A percentile compares a stretch with the other conserved stretches of the same genome.
These are phyloP conservation scores for Paragorgia papillata DNA, from an alignment of 92 coral and sea anemone species.

Conservation along the genomic window DNA sequence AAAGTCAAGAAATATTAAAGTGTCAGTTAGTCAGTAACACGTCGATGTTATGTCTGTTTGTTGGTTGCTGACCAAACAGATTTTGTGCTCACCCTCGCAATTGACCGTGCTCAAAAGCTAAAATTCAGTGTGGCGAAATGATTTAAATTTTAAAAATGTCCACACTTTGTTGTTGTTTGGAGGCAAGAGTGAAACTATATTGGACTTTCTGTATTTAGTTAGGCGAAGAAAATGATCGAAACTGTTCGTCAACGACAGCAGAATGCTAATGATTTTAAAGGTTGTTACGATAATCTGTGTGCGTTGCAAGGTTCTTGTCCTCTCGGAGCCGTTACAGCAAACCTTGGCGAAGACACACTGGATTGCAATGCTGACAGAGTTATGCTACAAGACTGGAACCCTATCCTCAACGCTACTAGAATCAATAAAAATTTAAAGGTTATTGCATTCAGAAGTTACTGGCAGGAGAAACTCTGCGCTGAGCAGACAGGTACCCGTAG, in stretches of 20 bases:
- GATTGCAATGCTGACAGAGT: constrained; percentile 98
- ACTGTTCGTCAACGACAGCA: constrained; percentile 91
- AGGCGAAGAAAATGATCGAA: constrained; percentile 66
- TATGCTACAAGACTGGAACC: constrained; percentile 87
- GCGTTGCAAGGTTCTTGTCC: constrained; percentile 97
- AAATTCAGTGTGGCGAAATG: not conserved
- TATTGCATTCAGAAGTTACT: constrained; percentile 87
- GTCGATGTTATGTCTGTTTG: too few species aligned
- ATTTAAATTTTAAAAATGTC: not conserved
- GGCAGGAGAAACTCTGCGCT: constrained; percentile 82
- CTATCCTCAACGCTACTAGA: constrained; percentile 82
- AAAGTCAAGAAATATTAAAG: too few species aligned
- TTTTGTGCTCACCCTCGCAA: too few species aligned
- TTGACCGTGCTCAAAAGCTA: not conserved
- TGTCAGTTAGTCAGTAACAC: too few species aligned
- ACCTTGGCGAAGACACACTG: constrained; percentile 75
- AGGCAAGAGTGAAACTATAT: not conserved
- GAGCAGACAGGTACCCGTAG: constrained; percentile 59
- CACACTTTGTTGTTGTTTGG: not conserved
- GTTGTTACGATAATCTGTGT: constrained; percentile 89
- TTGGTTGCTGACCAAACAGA: too few species aligned
- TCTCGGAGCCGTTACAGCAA: constrained; percentile 83
- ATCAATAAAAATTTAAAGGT: constrained; percentile 79
- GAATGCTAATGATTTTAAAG: constrained; percentile 82
- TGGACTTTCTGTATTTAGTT: not conserved